Base-by-base conservation (phyloP, 2,113 vertebrate genomes). In the Podarcis muralis region DNA sequence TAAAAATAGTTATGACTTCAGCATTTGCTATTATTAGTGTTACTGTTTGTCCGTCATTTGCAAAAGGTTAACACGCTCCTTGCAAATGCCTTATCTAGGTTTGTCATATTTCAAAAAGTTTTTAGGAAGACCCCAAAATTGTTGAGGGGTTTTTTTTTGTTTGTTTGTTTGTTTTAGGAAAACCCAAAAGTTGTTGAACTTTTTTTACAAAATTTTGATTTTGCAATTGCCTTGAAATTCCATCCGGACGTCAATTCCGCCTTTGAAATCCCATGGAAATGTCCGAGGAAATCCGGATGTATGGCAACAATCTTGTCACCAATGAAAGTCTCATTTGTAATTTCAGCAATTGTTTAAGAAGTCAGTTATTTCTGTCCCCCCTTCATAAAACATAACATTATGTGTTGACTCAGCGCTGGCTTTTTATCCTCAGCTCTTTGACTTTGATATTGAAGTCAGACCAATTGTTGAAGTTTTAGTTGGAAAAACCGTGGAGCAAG, bases 401-500 rank as follows among this genome's bases (percentile, higher is more conserved):
- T 12, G 2, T 57, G 59, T 57, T 91, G 71, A 20, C 85, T 53
- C 35, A 89, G 32, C 25, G 40, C 32, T 90, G 83, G n/a, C 86
- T 72, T 91, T 59, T 27, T 88, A 92, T 91, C 81, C 48, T 92
- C 95, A 99, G 99, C 93, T 99, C 77, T 99, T 99, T 96, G 97
- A 99, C 94, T 99, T 99, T 95, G 97, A 99, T 13, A n/a, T 96
- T 86, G 98, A 99, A 97, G 98, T 99, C 79, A 97, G 97, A 90
- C 98, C 98, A 0, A 86, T 99, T 72, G 90, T 99, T 94, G 97
- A 99, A 95, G 98, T 99, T 20, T 91, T 99, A 95, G 93, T 99
- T 92, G 99, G 98, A 1, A 99, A 99, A 93, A 98, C 97, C 0
- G 95, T 99, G 18, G 99, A 99, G 89, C 98, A 99, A 95, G 95